Conservation (phyloP, 2,888 invertebrate species). For the Congeria kusceri region DNA sequence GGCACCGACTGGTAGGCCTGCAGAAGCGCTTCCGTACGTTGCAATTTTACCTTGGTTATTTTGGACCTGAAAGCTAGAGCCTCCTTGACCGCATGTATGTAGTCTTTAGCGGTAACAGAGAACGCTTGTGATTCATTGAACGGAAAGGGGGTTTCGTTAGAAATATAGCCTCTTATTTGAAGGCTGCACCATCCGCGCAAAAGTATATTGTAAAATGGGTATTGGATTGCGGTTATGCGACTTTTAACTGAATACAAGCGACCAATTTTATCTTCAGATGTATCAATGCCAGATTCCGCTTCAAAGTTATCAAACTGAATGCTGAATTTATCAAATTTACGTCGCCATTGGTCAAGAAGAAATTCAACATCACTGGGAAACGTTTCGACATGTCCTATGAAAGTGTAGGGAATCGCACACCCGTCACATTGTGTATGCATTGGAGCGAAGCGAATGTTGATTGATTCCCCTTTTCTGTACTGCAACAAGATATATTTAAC, state of each 20-base stretch:
- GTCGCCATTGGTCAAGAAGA: slow-evolving; percentile 56
- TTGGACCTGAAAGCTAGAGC: slow-evolving; percentile 41
- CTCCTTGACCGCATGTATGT: slow-evolving; percentile 46
- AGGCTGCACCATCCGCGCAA: slow-evolving; percentile 69
- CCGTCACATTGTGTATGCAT: slow-evolving; percentile 68
- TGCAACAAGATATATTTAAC: slow-evolving; percentile 63
- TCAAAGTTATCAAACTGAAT: slow-evolving; percentile 68
- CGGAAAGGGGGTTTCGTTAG: slow-evolving; percentile 63
- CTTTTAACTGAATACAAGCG: slow-evolving; percentile 37
- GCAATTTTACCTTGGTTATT: slow-evolving; percentile 45
- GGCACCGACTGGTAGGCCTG: slow-evolving; percentile 68
- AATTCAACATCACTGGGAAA: slow-evolving; percentile 62
- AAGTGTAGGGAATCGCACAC: slow-evolving; percentile 65
- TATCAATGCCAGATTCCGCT: slow-evolving; percentile 60
- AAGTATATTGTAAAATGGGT: slow-evolving; percentile 62
- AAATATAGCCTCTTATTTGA: slow-evolving; percentile 72
- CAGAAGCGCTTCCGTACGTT: slow-evolving; percentile 66
- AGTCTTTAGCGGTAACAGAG: slow-evolving; percentile 31
- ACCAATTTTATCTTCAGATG: slow-evolving; percentile 26
- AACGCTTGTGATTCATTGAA: slow-evolving; percentile 39
- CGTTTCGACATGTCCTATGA: slow-evolving; percentile 71
- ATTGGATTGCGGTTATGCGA: slow-evolving; percentile 54
- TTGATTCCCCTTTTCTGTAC: slow-evolving; percentile 25
- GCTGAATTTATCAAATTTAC: slow-evolving; percentile 54
- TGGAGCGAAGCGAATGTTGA: slow-evolving; percentile 69